Evolutionary conservation across 2,888 invertebrate species (phyloP), one percentile per base, ranked within the genome.

Genomic region (Steinernema carpocapsae): DNA sequence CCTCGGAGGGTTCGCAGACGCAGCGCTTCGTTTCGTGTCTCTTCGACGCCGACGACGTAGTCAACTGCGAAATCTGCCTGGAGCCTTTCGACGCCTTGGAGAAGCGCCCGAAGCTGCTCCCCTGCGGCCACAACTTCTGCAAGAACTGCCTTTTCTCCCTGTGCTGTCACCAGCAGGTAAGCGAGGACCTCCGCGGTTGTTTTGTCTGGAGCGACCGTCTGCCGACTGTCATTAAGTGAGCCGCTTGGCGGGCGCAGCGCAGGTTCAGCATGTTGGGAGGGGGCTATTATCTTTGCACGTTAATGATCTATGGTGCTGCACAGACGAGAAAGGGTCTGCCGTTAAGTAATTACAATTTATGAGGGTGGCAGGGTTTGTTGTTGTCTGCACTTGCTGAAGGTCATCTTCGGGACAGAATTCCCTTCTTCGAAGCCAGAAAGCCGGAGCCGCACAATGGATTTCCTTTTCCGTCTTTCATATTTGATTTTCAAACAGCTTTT

Each of bases 81-180:
- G 78, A 78, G 26, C 56, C 77, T 24, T 76, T 76, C 70, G 77
- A 76, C 59, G 42, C 73, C 14, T 24, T 64, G 32, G 51, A 45
- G 2, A 64, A 71, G 29, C 77, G 78, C 12, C 85, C 85, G 14
- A 85, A 85, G 56, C 71, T 85, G n/a, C 78, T 85, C 14, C 85
- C 85, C 24, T 85, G 85, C 71, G 85, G 84, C 7, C 85, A 85
- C 78, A 85, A 84, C 73, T 85, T 86, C 72, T 85, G 85, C 72
- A 79, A 80, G 37, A 75, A 80, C 24, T 85, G 85, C 74, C 80
- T 85, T 52, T 82, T 79, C 74, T 79, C 80, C 7, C 76, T 85
- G 7, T 82, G 83, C 73, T 80, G 78, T 72, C 82, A 84, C 77
- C 81, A 81, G 56, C 78, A 85, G 79, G 85, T 85, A 71, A 70